phyloP scores from a whole-genome alignment of 1,140 invertebrate species.

The Neodiprion lecontei region DNA sequence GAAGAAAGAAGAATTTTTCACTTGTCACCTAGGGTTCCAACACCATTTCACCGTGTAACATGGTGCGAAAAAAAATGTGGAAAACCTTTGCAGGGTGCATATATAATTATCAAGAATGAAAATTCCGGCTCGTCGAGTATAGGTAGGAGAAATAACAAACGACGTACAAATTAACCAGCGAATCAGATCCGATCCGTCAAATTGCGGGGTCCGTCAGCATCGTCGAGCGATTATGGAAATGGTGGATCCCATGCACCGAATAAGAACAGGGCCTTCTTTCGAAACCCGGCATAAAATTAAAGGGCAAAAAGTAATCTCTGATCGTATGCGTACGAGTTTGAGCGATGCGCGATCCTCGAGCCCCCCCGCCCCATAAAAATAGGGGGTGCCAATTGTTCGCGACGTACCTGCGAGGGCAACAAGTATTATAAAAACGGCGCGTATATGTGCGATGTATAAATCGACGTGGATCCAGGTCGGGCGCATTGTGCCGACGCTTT shows the following conservation, averaged over 20 bases:
- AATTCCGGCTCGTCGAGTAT: conserved; percentile 6
- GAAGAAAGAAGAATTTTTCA: no score
- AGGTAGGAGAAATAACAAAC: conserved; percentile 4
- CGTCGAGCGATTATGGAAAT: no score
- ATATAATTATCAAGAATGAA: neutral
- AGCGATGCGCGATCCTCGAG: conserved; percentile 17
- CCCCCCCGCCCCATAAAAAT: conserved; percentile 19
- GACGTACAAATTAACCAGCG: conserved; percentile 30
- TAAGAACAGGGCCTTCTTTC: conserved; percentile 19
- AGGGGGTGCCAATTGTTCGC: conserved; percentile 10
- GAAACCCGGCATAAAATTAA: conserved; percentile 15
- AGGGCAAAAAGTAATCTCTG: conserved; percentile 26
- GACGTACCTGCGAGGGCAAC: neutral
- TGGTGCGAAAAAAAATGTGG: neutral
- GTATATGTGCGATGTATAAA: neutral
- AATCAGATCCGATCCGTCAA: conserved; percentile 14
- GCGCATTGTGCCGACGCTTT: conserved; percentile 36
- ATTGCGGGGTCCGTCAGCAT: neutral
- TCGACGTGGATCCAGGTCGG: conserved; percentile 34
- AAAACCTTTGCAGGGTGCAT: neutral
- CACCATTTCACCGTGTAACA: neutral
- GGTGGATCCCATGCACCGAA: neutral
- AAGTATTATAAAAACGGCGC: neutral
- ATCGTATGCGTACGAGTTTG: no score
- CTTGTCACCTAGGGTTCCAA: no score